Base-by-base conservation (phyloP, 2,113 vertebrate genomes). In the Dolichallabes microphthalmus region DNA sequence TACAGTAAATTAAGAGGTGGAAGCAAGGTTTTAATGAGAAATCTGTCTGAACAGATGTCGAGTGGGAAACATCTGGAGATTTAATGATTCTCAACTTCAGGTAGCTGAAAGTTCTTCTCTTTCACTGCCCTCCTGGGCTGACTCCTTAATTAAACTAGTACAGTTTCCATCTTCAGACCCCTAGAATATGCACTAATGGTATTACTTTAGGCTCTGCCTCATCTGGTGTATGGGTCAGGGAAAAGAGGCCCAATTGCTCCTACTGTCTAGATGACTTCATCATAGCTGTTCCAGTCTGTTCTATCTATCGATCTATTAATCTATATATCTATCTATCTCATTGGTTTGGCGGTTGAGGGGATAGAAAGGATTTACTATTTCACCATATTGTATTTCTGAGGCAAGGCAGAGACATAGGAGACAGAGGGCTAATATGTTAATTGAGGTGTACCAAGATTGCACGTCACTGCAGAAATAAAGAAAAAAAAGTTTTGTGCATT, bases 291-390 rank as follows among this genome's bases (percentile, higher is more conserved):
- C 20, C 25, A 19, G 0, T 50, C 32, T 13, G 6, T 0, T 84
- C 69, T 82, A 50, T 32, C 45, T 80, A n/a, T 60, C 30, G 25
- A 20, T 53, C 32, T 27, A 32, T 84, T 25, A 75, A 25, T 61
- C 15, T 87, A 2, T 19, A 64, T 79, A 22, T 75, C 39, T 15
- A 58, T 68, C 22, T 60, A 45, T 80, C 20, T 71, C 52, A 58
- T 25, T 52, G 32, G 32, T 22, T 52, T 57, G 25, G 64, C 68
- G 83, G 83, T 66, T 90, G 71, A 87, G 89, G 88, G 89, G 90
- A 91, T 89, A 86, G 91, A 85, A 88, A 92, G 87, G 85, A 91
- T 91, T 93, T 91, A 90, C 90, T 89, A 93, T 94, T 93, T 82
- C 80, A 88, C 89, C 87, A 81, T 90, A 91, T 91, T 87, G 92